Conservation (phyloP, 2,113 vertebrate species). For the Amphiprion ocellaris region DNA sequence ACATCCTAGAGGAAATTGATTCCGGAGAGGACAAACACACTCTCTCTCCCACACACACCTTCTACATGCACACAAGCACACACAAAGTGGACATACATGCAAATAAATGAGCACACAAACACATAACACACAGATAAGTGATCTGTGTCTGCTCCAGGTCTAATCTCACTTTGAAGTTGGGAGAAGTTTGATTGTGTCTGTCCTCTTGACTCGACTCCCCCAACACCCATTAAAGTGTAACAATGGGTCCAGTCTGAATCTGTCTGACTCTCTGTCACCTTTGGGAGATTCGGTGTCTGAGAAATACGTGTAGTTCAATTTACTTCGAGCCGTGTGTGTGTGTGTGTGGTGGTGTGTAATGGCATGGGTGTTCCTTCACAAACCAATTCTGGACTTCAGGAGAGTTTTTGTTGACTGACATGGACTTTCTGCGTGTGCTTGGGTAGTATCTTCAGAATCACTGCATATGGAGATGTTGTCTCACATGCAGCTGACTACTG, state of each 20-base stretch:
- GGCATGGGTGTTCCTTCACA: background rate
- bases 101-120: constrained; percentile 9
- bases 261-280: constrained; percentile 32
- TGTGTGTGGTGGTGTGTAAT: constrained; percentile 7
- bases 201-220: constrained; percentile 2
- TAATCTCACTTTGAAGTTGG: constrained; percentile 37
- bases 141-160: constrained; percentile 13
- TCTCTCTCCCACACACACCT: background rate
- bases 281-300: constrained; percentile 11
- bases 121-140: constrained; percentile 8
- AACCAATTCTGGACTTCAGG: background rate
- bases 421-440: background rate
- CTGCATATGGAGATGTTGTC: background rate
- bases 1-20: constrained; percentile 57
- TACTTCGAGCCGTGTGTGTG: background rate
- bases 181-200: constrained; percentile 33
- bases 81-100: constrained; percentile 9
- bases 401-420: constrained; percentile 7
- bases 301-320: constrained; percentile 6
- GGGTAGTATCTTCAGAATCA: background rate
- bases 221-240: background rate
- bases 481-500: too few relatives aligned
- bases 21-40: constrained; percentile 8
- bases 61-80: background rate
- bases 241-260: constrained; percentile 45